Evolutionary conservation across 1,140 invertebrate genomes (phyloP).

Genomic region (Pseudomyrmex flavicornis): DNA sequence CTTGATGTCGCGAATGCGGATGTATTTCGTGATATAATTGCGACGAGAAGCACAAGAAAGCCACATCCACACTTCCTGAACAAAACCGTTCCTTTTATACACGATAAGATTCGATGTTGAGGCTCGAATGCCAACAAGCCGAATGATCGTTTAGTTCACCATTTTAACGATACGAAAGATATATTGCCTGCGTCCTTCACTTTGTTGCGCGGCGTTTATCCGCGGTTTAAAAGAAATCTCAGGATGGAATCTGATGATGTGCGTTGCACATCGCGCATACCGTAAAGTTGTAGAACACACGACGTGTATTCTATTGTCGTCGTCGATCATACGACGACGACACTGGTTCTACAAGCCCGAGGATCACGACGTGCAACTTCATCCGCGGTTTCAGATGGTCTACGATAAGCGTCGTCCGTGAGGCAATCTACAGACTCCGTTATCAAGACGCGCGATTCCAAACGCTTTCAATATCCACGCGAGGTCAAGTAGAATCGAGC

Average conservation of each 20-base stretch:
- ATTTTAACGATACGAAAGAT: slow-evolving; percentile 9
- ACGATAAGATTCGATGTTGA: slow-evolving; percentile 26
- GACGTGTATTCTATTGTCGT: slow-evolving; percentile 36
- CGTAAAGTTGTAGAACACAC: slow-evolving; percentile 30
- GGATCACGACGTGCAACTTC: slow-evolving; percentile 63
- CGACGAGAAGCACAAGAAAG: slow-evolving; percentile 15
- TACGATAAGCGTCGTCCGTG: slow-evolving; percentile 32
- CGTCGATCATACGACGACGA: slow-evolving; percentile 47
- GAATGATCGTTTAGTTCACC: not conserved
- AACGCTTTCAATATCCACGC: slow-evolving; percentile 38
- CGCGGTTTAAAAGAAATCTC: slow-evolving; percentile 12
- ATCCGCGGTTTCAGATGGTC: slow-evolving; percentile 48
- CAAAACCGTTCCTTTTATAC: not conserved
- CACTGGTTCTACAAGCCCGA: slow-evolving; percentile 36
- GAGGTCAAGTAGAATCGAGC: slow-evolving; percentile 47
- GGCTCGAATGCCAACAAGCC: not conserved
- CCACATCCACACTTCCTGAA: not conserved
- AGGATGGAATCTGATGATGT: not conserved
- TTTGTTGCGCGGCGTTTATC: not conserved
- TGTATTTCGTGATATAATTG: slow-evolving; percentile 45
- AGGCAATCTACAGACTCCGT: slow-evolving; percentile 43
- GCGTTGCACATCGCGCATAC: slow-evolving; percentile 11
- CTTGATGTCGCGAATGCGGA: slow-evolving; percentile 24
- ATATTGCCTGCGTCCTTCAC: slow-evolving; percentile 18
- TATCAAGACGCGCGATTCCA: slow-evolving; percentile 34